Conservation (phyloP, 2,113 vertebrate genomes). For the Desmodus rotundus region DNA sequence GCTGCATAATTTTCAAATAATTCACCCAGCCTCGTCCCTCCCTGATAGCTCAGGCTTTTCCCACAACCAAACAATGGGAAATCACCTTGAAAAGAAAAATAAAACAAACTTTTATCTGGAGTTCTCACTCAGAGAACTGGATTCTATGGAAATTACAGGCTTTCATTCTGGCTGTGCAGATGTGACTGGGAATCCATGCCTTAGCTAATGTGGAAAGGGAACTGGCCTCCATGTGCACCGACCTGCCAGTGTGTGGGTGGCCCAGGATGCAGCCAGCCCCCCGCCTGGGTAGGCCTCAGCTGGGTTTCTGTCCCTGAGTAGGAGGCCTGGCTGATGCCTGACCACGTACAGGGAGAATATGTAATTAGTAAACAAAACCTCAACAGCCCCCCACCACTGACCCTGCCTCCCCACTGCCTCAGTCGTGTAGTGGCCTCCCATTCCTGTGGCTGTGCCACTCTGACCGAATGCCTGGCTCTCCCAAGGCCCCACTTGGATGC, state of each 20-base stretch:
- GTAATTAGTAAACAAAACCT: constrained; percentile 41
- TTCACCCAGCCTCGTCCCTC: not conserved
- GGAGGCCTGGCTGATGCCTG: not conserved
- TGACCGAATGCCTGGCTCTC: not conserved
- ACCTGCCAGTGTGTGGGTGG: constrained; percentile 58
- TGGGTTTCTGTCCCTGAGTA: not conserved
- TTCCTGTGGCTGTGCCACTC: not conserved
- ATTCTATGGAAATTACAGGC: constrained; percentile 6
- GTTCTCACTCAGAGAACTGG: not conserved
- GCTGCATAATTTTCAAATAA: not conserved
- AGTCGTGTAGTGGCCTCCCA: not conserved
- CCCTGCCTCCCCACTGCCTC: not conserved
- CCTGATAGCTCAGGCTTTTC: not conserved
- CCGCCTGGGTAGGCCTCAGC: not conserved
- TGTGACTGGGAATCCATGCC: not conserved
- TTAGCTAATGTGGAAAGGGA: not conserved
- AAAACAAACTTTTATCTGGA: not conserved
- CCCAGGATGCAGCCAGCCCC: not conserved
- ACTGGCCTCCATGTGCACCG: not conserved
- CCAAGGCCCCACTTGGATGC: constrained; percentile 23
- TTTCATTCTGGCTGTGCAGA: constrained; percentile 20
- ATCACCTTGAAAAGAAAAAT: constrained; percentile 45
- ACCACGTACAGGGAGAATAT: constrained; percentile 4
- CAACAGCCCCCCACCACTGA: not conserved
- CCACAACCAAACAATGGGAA: not conserved